Base-by-base conservation (phyloP, 2,113 vertebrate species). In the Actenoides lindsayi region DNA sequence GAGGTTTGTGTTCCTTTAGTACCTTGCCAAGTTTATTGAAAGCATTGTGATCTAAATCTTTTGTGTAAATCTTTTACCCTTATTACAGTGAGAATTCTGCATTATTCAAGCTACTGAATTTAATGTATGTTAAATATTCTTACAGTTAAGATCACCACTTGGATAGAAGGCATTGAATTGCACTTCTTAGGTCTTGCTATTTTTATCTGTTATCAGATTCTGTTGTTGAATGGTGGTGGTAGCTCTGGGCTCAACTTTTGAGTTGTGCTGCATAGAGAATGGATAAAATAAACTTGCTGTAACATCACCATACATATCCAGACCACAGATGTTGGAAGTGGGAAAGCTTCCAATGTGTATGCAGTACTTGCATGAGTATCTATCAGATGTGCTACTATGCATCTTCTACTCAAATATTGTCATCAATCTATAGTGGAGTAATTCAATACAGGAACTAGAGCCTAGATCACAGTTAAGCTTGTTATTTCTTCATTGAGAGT, bases 271-370 rank as follows among this genome's bases (percentile, higher is more conserved):
- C 21, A 9, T 23, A 35, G 20, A 42, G 23, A 93, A 37, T 21
- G 31, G 35, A 5, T 57, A 16, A 51, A n/a, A 23, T 24, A 59
- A 79, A 79, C 30, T 75, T 64, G 7, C 15, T 84, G 78, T 90
- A 51, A 33, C 51, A 46, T 67, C 27, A 25, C 9, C 5, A 6
- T 60, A 16, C 2, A 0, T 39, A 39, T 37, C 14, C 1, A 1
- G 15, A 41, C 25, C 9, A 50, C 69, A 50, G 31, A 16, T 75
- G 31, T 9, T 53, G 35, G 31, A 83, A 4, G 21, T 70, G 7
- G 17, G 24, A 3, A 10, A 3, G 8, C 20, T 80, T 84, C 46
- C 28, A 41, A 8, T 15, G 9, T 0, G 0, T 51, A 7, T 14
- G 21, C 13, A 60, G 8, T 25, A 11, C 9, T 59, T 80, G 28